These are phyloP conservation scores for Plectrocnemia conspersa DNA, from an alignment of 1,140 invertebrate species.

Conservation along the genomic window DNA sequence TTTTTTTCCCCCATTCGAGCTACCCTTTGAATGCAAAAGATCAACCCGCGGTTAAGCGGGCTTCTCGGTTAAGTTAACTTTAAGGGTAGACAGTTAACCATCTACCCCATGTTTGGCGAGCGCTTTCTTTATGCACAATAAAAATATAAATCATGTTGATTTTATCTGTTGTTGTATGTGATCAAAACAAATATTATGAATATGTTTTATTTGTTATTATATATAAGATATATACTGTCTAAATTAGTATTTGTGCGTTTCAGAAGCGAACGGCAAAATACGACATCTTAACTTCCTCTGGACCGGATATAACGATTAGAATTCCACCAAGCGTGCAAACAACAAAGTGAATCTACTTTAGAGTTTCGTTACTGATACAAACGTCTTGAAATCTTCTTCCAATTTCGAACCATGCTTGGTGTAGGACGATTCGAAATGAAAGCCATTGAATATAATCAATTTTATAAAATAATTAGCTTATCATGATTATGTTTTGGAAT, in stretches of 20 bases:
- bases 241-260: conserved; percentile 4
- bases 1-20: neutral
- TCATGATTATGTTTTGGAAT: too few species aligned
- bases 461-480: too few species aligned
- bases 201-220: too few species aligned
- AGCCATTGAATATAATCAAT: too few species aligned
- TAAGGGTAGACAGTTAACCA: conserved; percentile 9
- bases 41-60: conserved; percentile 3
- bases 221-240: too few species aligned
- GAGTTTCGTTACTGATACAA: conserved; percentile 19
- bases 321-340: conserved; percentile 13
- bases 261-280: conserved; percentile 7
- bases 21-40: conserved; percentile 4
- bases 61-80: neutral
- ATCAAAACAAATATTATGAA: too few species aligned
- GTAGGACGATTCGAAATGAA: too few species aligned
- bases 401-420: too few species aligned
- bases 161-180: too few species aligned
- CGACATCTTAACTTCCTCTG: conserved; percentile 6
- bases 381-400: neutral
- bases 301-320: conserved; percentile 10
- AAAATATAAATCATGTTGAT: too few species aligned
- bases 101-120: neutral
- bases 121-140: conserved; percentile 1
- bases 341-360: conserved; percentile 21